Percentiles rank a stretch among this genome's conserved stretches.
Evolutionary conservation across 64 coral and sea anemone species (phyloP).

Genomic region (Exaiptasia diaphana): DNA sequence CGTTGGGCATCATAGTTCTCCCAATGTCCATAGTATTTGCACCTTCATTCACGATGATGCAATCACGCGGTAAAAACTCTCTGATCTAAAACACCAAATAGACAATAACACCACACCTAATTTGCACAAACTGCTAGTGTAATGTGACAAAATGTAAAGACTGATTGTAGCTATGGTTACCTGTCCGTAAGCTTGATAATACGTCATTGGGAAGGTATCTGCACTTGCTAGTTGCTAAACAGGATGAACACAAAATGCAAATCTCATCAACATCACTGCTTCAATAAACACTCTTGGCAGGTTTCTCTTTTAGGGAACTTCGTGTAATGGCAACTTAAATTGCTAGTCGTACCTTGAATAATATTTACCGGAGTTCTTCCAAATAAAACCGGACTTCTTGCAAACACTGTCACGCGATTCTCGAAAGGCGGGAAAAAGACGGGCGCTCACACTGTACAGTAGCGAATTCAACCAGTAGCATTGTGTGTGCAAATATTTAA

Average conservation of each 20-base stretch:
- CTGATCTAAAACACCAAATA: constrained; percentile 56
- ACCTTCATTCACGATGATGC: constrained; percentile 89
- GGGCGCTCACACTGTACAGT: too few species aligned
- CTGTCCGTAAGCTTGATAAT: constrained; percentile 90
- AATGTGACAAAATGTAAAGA: neutral
- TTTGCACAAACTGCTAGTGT: neutral
- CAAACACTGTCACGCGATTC: neutral
- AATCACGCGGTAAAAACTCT: constrained; percentile 64
- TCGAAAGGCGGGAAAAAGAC: too few species aligned
- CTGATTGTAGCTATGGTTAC: neutral
- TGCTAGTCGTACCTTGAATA: neutral
- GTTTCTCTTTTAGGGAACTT: neutral
- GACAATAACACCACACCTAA: neutral
- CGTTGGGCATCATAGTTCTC: constrained; percentile 82
- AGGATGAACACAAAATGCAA: neutral
- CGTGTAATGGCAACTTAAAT: too few species aligned
- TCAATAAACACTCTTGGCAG: neutral
- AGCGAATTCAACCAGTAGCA: neutral
- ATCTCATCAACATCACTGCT: neutral
- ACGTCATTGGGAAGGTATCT: constrained; percentile 74
- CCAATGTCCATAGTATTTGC: constrained; percentile 99
- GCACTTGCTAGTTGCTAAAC: constrained; percentile 66
- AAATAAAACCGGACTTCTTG: neutral
- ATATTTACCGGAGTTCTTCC: neutral
- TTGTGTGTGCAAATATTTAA: too few species aligned